Evolutionary conservation across 2,113 vertebrate species (phyloP).

Genomic region (Chaetodon auriga): DNA sequence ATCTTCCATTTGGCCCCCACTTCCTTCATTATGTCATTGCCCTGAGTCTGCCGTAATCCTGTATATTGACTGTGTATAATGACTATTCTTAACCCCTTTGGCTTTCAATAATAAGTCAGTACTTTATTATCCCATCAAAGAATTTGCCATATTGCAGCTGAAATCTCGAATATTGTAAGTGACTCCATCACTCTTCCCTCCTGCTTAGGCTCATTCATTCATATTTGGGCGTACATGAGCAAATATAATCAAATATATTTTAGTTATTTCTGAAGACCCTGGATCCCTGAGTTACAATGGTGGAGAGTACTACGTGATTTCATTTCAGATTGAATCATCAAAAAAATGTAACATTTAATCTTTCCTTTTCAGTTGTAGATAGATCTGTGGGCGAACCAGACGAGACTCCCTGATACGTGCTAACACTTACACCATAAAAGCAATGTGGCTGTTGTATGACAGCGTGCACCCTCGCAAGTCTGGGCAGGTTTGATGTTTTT

Average conservation of each 20-base stretch:
- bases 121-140: not conserved
- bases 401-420: constrained; percentile 28
- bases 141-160: not conserved
- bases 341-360: constrained; percentile 8
- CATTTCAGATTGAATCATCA: not conserved
- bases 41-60: not conserved
- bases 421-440: constrained; percentile 24
- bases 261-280: not conserved
- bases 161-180: not conserved
- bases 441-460: constrained; percentile 23
- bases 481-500: constrained; percentile 55
- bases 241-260: not conserved
- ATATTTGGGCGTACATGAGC: not conserved
- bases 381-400: constrained; percentile 32
- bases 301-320: not conserved
- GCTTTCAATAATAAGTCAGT: not conserved
- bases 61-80: too few relatives aligned
- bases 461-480: constrained; percentile 52
- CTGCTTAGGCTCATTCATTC: not conserved
- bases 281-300: not conserved
- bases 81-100: not conserved
- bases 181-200: too few relatives aligned
- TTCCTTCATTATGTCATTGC: constrained; percentile 21
- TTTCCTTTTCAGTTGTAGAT: constrained; percentile 49
- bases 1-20: not conserved